These are phyloP conservation scores for Melanotaenia trifasciata DNA, from an alignment of 2,797 vertebrate species.

Conservation along the genomic window DNA sequence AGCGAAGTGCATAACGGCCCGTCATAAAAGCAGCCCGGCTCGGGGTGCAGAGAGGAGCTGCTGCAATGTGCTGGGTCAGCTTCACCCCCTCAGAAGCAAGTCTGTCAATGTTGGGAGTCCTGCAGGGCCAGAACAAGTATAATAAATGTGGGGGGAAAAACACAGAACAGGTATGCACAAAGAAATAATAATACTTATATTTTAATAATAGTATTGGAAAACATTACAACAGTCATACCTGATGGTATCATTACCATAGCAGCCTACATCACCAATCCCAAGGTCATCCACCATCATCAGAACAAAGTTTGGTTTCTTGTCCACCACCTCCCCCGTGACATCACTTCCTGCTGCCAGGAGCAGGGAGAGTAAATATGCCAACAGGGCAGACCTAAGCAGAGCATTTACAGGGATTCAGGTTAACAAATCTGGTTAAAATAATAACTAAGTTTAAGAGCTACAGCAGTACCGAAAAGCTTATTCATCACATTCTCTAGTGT, in stretches of 20 bases:
- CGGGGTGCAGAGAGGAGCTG: conserved; percentile 91
- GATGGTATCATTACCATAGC: conserved; percentile 91
- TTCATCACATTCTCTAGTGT: background rate
- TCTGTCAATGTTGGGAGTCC: conserved; percentile 92
- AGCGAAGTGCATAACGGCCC: conserved; percentile 90
- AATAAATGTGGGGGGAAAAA: background rate
- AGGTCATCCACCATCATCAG: conserved; percentile 91
- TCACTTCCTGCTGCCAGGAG: conserved; percentile 47
- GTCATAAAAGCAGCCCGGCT: conserved; percentile 93
- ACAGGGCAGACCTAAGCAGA: conserved; percentile 31
- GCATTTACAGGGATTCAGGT: background rate
- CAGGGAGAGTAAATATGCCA: conserved; percentile 48
- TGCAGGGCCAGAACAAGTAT: conserved; percentile 46
- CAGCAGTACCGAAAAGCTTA: background rate
- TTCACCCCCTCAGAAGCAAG: conserved; percentile 89
- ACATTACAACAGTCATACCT: conserved; percentile 74
- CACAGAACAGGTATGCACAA: background rate
- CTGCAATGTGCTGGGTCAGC: conserved; percentile 91
- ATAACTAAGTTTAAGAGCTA: background rate
- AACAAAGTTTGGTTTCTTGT: conserved; percentile 86
- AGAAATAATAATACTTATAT: no score
- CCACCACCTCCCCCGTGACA: conserved; percentile 30
- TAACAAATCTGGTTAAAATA: background rate
- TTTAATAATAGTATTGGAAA: no score
- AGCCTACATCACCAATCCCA: conserved; percentile 91